Evolutionary conservation across 2,113 vertebrate species (phyloP), one percentile per base, ranked within the genome.

Genomic region (Delphinus delphis): DNA sequence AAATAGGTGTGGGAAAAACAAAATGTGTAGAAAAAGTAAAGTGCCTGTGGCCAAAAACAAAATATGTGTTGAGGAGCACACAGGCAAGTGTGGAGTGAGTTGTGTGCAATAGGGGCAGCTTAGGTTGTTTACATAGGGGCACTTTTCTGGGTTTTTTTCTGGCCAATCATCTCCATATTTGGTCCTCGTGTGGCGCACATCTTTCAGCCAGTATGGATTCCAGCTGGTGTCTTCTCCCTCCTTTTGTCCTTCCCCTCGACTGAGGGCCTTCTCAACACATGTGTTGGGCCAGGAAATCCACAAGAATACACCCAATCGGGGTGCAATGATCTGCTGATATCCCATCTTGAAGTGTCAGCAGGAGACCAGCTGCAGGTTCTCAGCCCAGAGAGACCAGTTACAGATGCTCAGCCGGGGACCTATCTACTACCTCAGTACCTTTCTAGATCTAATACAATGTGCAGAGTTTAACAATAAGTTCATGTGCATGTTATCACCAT

Each of bases 31-130:
- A 53, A 53, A 41, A 47, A 76, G 73, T 25, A 62, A 62, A 62
- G 60, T 26, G 26, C 23, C 4, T 11, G 60, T 28, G 4, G 23
- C 5, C 11, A 62, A 58, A 26, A 26, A 26, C 60, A 50, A 79
- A n/a, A 31, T 14, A 65, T 31, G 28, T 23, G 47, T 55, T 15
- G 47, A 23, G n/a, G 18, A 79, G 76, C 18, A 55, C 20, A 53
- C 31, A n/a, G 33, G 31, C 17, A 18, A 55, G 76, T 11, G 11
- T 8, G 31, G 20, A 79, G 20, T n/a, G 76, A 79, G 47, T 23
- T 79, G 1, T 11, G 9, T 0, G 1, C 31, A 23, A n/a, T 55
- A 23, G 50, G 6, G 3, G 11, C 20, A 33, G 76, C 47, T n/a
- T 79, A 23, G 11, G 76, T 21, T 8, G 3, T 20, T 79, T 23